phyloP scores from a whole-genome alignment of 2,888 invertebrate species.

The Diloba caeruleocephala region DNA sequence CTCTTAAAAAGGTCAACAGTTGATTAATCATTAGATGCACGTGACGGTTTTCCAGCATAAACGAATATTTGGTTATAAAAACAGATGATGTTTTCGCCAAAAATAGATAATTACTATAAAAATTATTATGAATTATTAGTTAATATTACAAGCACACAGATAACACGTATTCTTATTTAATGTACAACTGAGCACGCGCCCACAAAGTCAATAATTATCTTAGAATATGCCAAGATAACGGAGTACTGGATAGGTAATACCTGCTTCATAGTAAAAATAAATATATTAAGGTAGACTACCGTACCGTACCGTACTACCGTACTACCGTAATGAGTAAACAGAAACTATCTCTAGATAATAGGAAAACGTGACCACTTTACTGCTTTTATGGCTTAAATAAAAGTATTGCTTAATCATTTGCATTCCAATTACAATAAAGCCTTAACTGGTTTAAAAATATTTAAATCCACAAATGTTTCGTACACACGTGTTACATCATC shows the following conservation, averaged over 20 bases:
- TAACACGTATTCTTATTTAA: conserved; percentile 52
- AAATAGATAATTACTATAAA: neutral
- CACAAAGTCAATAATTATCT: conserved; percentile 54
- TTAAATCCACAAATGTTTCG: too few species aligned
- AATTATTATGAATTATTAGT: conserved; percentile 10
- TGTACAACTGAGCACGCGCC: conserved; percentile 62
- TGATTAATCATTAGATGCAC: too few species aligned
- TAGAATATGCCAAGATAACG: conserved; percentile 26
- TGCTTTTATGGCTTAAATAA: too few species aligned
- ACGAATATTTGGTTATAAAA: too few species aligned
- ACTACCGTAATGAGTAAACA: neutral
- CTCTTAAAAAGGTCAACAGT: too few species aligned
- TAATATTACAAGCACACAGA: conserved; percentile 23
- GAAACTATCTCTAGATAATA: neutral
- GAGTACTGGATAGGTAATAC: conserved; percentile 31
- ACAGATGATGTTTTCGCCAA: neutral
- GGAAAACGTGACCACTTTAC: neutral
- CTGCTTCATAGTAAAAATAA: neutral
- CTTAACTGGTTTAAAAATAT: too few species aligned
- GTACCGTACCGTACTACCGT: too few species aligned
- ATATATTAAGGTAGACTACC: too few species aligned
- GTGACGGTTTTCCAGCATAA: too few species aligned
- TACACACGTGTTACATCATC: too few species aligned
- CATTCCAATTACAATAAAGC: too few species aligned
- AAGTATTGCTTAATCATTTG: too few species aligned